Conservation (phyloP, 1,140 invertebrate species). For the Tetraneura akinire region DNA sequence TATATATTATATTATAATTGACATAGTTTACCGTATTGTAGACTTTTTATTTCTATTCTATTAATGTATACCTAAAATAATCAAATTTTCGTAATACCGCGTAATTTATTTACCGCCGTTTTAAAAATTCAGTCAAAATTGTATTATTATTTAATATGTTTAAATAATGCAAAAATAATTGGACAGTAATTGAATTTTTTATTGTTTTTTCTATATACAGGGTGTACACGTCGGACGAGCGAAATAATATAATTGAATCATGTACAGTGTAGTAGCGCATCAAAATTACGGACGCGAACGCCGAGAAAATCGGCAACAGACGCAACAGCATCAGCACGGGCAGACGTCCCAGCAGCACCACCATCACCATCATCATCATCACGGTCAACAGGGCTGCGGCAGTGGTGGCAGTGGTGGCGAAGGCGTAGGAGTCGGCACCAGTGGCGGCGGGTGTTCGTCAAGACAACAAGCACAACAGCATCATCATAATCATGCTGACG, state of each 20-base stretch:
- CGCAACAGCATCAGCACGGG: constrained; percentile 43
- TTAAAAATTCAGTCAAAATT: too few species aligned
- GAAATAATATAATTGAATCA: constrained; percentile 8
- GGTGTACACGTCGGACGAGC: neutral
- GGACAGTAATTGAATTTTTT: too few species aligned
- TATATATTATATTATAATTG: too few species aligned
- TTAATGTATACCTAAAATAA: too few species aligned
- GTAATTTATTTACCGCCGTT: too few species aligned
- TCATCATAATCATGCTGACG: constrained; percentile 41
- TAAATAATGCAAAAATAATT: too few species aligned
- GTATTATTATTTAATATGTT: too few species aligned
- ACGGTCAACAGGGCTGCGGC: neutral
- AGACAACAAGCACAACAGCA: constrained; percentile 25
- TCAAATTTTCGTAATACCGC: too few species aligned
- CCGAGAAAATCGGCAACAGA: constrained; percentile 26
- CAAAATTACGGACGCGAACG: constrained; percentile 54
- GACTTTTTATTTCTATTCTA: too few species aligned
- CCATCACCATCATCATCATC: constrained; percentile 33
- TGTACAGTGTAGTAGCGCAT: constrained; percentile 56
- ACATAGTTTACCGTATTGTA: too few species aligned
- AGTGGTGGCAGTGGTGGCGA: neutral
- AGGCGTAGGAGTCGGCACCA: neutral
- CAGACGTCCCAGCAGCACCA: constrained; percentile 8
- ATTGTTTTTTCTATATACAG: neutral
- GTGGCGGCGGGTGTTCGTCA: neutral